Base-by-base conservation (phyloP, 2,888 invertebrate species). In the Aphodius sticticus region DNA sequence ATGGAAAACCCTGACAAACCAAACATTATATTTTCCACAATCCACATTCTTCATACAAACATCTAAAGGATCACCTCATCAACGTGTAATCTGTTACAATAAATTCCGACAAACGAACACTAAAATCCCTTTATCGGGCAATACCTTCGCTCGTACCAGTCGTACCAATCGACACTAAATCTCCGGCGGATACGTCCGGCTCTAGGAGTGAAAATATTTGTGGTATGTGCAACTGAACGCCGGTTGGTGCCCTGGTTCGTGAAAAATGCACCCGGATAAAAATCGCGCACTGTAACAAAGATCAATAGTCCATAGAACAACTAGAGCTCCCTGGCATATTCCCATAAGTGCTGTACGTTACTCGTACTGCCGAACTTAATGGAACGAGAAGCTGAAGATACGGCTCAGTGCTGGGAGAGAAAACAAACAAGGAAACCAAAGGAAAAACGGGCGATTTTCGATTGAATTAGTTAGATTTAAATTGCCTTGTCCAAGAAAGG, bases 141-240 rank as follows among this genome's bases (percentile, higher is more conserved):
- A 53, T 53, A 53, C 53, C 53, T 53, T 53, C 53, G 9, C 53
- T 12, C 7, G 53, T 53, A 53, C 53, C 12, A 53, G 9, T 53
- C 53, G 53, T 53, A 53, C 53, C 53, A 53, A 53, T 53, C 53
- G 53, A 53, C 53, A 53, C 53, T 53, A 53, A 53, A 53, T 53
- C 53, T 53, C 12, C 53, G 53, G 53, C 12, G 53, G 53, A 12
- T 53, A 53, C 53, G 4, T 9, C 53, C 9, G 53, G 53, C 53
- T 53, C 53, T 53, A 3, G 53, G 53, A 53, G 53, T 12, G 12
- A 53, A 53, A 53, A 53, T 53, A 53, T 53, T 53, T 53, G 53
- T 53, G 53, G 53, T 53, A 53, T 53, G 53, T 53, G 53, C 53
- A 53, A 12, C 53, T 7, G 7, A 9, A 12, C 53, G 7, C 53